Percentiles rank a stretch among this genome's conserved stretches.
phyloP scores from a whole-genome alignment of 2,113 vertebrate genomes.

The Pelodiscus sinensis region DNA sequence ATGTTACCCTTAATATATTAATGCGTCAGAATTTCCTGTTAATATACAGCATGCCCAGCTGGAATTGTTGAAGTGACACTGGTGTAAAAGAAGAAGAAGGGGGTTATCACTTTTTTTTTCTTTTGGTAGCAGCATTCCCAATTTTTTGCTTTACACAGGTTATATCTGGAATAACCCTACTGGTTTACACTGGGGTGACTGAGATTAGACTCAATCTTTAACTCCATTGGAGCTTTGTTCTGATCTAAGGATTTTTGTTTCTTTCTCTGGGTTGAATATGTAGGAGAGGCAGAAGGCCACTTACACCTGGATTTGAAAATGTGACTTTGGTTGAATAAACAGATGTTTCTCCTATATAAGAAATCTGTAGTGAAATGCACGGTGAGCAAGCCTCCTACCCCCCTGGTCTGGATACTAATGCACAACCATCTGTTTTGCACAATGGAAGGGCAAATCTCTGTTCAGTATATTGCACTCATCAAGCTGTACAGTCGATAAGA shows the following conservation, averaged over 20 bases:
- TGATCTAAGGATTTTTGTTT: slow-evolving; percentile 69
- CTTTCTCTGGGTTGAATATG: background rate
- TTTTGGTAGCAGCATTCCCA: background rate
- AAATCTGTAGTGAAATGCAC: background rate
- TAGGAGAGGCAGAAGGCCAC: slow-evolving; percentile 40
- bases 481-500: background rate
- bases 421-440: background rate
- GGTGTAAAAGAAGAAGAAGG: slow-evolving; percentile 51
- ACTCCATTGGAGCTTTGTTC: slow-evolving; percentile 70
- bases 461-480: background rate
- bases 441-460: background rate
- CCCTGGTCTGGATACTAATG: background rate
- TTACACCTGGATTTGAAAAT: background rate
- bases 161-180: background rate
- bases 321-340: background rate
- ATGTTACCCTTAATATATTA: slow-evolving; percentile 33
- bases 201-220: slow-evolving; percentile 49
- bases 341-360: background rate
- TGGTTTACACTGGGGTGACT: background rate
- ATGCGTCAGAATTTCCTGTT: slow-evolving; percentile 18
- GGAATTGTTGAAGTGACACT: slow-evolving; percentile 32
- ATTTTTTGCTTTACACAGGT: background rate
- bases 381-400: background rate
- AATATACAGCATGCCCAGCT: slow-evolving; percentile 36
- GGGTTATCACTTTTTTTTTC: slow-evolving; percentile 16